A percentile compares a stretch with the other conserved stretches of the same genome.
These are phyloP conservation scores for Sinelater perroti DNA, from an alignment of 2,888 invertebrate species.

Conservation along the genomic window DNA sequence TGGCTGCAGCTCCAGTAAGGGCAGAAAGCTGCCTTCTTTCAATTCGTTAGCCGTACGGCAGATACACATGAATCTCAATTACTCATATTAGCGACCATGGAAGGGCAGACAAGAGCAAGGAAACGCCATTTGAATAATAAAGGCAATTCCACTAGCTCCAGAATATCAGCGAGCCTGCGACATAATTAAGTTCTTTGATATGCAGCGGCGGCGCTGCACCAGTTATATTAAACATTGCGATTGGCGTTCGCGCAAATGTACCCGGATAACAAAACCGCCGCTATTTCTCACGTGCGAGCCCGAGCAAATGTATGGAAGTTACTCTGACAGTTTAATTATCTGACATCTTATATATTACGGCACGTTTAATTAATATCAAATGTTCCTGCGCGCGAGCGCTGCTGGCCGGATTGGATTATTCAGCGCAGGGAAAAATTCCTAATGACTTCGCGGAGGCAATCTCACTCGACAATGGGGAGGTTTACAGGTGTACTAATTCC, in stretches of 20 bases:
- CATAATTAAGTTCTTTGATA: no score
- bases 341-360: constrained; percentile 11
- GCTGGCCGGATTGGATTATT: not conserved
- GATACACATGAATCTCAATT: no score
- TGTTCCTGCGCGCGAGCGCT: not conserved
- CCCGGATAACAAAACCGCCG: not conserved
- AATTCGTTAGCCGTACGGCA: no score
- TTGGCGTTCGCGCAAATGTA: not conserved
- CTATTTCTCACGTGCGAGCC: not conserved
- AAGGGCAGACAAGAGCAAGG: no score
- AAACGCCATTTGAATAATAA: no score
- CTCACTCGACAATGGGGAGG: not conserved
- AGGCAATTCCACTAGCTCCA: no score
- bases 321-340: constrained; percentile 13
- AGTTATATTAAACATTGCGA: not conserved
- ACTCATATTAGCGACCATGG: no score
- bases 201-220: not conserved
- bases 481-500: no score
- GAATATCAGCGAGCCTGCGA: no score
- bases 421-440: not conserved
- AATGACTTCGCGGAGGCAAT: not conserved
- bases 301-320: constrained; percentile 4
- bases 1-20: no score
- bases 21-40: no score
- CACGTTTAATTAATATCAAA: constrained; percentile 7